Evolutionary conservation across 2,113 vertebrate species (phyloP).

Genomic region (Antennarius striatus): DNA sequence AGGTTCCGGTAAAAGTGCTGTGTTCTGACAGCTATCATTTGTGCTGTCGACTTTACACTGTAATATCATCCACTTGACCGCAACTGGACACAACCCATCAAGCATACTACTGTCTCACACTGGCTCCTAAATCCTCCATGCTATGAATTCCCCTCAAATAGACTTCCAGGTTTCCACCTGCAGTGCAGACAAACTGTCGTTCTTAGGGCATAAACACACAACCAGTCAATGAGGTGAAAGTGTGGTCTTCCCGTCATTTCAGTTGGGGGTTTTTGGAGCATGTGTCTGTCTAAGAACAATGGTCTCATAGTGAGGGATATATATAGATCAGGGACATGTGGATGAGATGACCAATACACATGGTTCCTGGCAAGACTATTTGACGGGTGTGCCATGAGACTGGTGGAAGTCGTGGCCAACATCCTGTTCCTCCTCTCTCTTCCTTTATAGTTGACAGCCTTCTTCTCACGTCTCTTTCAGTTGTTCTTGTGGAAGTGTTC

Average conservation of each 20-base stretch:
- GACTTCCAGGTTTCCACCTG: slow-evolving; percentile 42
- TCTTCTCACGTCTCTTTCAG: slow-evolving; percentile 36
- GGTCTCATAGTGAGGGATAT: slow-evolving; percentile 57
- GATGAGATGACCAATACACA: slow-evolving; percentile 39
- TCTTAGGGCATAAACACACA: slow-evolving; percentile 16
- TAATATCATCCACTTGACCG: slow-evolving; percentile 47
- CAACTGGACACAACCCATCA: slow-evolving; percentile 18
- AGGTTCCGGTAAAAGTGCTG: slow-evolving; percentile 12
- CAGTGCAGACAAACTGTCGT: slow-evolving; percentile 40
- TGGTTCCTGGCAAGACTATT: slow-evolving; percentile 44
- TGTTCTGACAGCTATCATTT: slow-evolving; percentile 34
- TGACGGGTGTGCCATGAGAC: slow-evolving; percentile 60
- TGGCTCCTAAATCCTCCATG: not conserved
- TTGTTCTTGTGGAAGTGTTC: slow-evolving; percentile 38
- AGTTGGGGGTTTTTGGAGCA: not conserved
- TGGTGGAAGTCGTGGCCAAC: slow-evolving; percentile 33
- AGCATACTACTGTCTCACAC: slow-evolving; percentile 21
- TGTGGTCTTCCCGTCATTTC: slow-evolving; percentile 33
- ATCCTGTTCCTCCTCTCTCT: slow-evolving; percentile 59
- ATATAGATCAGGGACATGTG: slow-evolving; percentile 33
- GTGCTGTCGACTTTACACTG: slow-evolving; percentile 17
- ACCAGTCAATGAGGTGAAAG: slow-evolving; percentile 57
- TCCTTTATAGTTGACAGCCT: slow-evolving; percentile 44
- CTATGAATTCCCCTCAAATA: slow-evolving; percentile 1
- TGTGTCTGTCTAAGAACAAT: slow-evolving; percentile 66